Evolutionary conservation across 2,888 invertebrate genomes (phyloP).

Genomic region (Drosophila borealis): DNA sequence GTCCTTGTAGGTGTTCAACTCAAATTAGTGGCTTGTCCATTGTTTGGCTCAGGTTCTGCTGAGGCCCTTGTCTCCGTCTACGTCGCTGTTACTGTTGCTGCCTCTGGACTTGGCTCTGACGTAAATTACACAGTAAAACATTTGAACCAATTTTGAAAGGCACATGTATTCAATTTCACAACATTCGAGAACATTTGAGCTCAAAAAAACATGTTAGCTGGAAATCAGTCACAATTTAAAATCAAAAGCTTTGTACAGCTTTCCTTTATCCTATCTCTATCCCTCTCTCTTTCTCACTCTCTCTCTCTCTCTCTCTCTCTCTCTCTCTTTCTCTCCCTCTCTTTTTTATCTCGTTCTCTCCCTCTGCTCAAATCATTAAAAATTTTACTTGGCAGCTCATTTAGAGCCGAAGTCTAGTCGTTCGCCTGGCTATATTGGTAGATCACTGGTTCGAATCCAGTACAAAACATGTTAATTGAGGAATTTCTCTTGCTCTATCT

Average conservation of each 20-base stretch:
- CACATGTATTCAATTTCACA: neutral
- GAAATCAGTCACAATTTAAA: too few species aligned
- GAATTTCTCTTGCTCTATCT: too few species aligned
- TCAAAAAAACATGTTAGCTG: neutral
- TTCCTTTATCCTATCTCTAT: too few species aligned
- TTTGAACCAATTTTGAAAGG: neutral
- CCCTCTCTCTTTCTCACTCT: too few species aligned
- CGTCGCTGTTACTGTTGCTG: neutral
- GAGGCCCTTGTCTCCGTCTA: slow-evolving; percentile 5
- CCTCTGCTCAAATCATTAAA: neutral
- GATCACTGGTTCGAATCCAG: neutral
- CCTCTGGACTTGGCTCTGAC: neutral
- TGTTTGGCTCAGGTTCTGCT: slow-evolving; percentile 24
- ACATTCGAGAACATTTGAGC: neutral
- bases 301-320: too few species aligned
- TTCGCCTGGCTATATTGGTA: too few species aligned
- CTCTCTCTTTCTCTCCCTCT: too few species aligned
- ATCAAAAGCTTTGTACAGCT: too few species aligned
- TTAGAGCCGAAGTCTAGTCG: too few species aligned
- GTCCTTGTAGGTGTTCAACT: slow-evolving; percentile 69
- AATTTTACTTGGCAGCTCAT: too few species aligned
- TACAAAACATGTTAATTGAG: neutral
- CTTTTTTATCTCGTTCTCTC: neutral
- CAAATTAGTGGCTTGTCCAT: slow-evolving; percentile 73
- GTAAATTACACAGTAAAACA: neutral